These are phyloP conservation scores for Rhinella marina DNA, from an alignment of 2,797 vertebrate species.

Conservation along the genomic window DNA sequence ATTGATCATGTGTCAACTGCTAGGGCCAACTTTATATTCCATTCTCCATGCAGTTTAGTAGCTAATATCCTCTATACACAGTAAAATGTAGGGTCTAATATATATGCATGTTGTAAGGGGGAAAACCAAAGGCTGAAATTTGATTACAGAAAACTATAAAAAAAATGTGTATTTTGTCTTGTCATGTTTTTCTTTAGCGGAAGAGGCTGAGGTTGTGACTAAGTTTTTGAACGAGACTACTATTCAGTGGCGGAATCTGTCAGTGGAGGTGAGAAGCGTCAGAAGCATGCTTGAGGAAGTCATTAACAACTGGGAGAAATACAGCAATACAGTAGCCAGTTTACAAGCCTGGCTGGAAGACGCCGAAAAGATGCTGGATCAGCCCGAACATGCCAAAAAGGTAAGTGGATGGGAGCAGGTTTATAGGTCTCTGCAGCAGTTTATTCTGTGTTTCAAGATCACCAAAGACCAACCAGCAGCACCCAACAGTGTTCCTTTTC, in stretches of 20 bases:
- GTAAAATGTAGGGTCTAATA: background rate
- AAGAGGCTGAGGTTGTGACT: constrained; percentile 90
- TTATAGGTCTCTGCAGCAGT: background rate
- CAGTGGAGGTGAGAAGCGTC: constrained; percentile 93
- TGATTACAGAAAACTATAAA: too few relatives aligned
- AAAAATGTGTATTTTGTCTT: constrained; percentile 6
- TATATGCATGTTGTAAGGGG: background rate
- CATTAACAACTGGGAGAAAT: constrained; percentile 94
- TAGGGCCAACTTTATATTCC: background rate
- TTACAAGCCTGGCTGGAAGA: constrained; percentile 98
- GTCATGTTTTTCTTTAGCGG: constrained; percentile 76
- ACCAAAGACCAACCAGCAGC: background rate
- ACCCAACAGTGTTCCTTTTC: background rate
- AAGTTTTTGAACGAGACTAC: constrained; percentile 91
- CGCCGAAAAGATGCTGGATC: constrained; percentile 92
- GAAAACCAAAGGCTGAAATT: background rate
- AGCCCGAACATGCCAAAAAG: constrained; percentile 90
- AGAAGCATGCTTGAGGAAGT: constrained; percentile 98
- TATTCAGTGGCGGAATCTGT: constrained; percentile 93
- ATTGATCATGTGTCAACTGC: background rate
- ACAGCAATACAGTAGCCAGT: constrained; percentile 86
- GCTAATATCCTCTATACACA: background rate
- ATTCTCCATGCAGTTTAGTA: background rate
- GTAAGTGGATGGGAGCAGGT: constrained; percentile 69
- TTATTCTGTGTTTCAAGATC: background rate